These are phyloP conservation scores for Drosophila navojoa DNA, from an alignment of 1,140 invertebrate genomes.

Conservation along the genomic window DNA sequence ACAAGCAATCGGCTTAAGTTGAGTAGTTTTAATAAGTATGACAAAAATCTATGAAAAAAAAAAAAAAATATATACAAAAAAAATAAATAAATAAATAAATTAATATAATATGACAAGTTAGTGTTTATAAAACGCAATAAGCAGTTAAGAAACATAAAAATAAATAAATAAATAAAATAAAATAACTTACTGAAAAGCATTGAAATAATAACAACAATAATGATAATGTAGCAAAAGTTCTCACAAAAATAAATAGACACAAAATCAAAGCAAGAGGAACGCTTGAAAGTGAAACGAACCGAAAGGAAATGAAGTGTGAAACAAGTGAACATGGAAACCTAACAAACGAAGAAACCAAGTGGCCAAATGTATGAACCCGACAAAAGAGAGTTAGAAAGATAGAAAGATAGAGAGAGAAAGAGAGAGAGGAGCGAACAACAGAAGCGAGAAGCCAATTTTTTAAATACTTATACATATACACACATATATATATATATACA, in stretches of 20 bases:
- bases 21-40: constrained; percentile 74
- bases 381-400: not conserved
- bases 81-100: not conserved
- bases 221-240: constrained; percentile 66
- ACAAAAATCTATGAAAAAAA: constrained; percentile 12
- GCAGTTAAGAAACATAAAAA: constrained; percentile 59
- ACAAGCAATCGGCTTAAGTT: constrained; percentile 63
- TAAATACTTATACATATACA: constrained; percentile 11
- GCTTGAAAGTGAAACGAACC: constrained; percentile 33
- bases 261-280: constrained; percentile 35
- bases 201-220: constrained; percentile 16
- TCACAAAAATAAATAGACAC: constrained; percentile 45
- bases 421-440: not conserved
- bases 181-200: constrained; percentile 17
- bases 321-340: constrained; percentile 2
- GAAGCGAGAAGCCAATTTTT: constrained; percentile 61
- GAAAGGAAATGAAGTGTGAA: constrained; percentile 16
- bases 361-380: constrained; percentile 60
- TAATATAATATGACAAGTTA: constrained; percentile 48
- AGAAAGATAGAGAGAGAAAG: not conserved
- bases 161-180: not conserved
- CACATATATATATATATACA: not conserved
- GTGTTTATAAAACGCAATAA: constrained; percentile 83
- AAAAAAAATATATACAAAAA: constrained; percentile 4
- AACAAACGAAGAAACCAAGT: constrained; percentile 66